Base-by-base conservation (phyloP, 2,113 vertebrate species). In the Bolborhynchus lineola region DNA sequence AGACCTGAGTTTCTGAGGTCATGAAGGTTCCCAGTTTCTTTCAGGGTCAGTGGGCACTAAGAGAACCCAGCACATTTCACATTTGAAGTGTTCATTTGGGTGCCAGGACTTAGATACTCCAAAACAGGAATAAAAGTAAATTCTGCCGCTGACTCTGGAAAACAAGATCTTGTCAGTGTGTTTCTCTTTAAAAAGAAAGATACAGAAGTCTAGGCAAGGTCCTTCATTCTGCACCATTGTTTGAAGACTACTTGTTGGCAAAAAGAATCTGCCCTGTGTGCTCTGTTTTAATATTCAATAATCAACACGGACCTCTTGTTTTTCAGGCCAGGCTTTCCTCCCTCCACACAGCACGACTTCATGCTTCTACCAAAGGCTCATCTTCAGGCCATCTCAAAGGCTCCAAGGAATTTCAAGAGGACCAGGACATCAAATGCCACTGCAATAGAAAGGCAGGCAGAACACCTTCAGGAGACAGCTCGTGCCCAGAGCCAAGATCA, bases 321-420 rank as follows among this genome's bases (percentile, higher is more conserved):
- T 93, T 97, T 47, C 97, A 98, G 98, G 98, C 98, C 59, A 98
- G 98, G 65, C 97, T 99, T 82, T 98, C 99, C 37, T 97, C 97
- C 37, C 97, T 98, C 97, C 98, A 98, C 75, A 64, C 98, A 83
- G 95, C 97, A 93, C 96, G 87, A 47, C 89, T 99, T 82, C 98
- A 98, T 35, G 94, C 94, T 16, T 97, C 97, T 33, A 42, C 97
- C 5, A 98, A 96, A 97, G 94, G 96, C 3, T 93, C 97, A 15
- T 86, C 96, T 46, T 96, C 98, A 84, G 97, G 97, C 28, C 97
- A 98, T 64, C 75, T 97, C 55, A 97, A 95, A 57, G 87, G 70
- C 65, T 97, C 90, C 67, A 98, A 96, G 57, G 98, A 98, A 93
- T 93, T 97, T 69, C 96, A 97, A 31, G 98, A 98, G 57, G 98